Conservation (phyloP, 2,113 vertebrate species). For the Ptilonorhynchus violaceus region DNA sequence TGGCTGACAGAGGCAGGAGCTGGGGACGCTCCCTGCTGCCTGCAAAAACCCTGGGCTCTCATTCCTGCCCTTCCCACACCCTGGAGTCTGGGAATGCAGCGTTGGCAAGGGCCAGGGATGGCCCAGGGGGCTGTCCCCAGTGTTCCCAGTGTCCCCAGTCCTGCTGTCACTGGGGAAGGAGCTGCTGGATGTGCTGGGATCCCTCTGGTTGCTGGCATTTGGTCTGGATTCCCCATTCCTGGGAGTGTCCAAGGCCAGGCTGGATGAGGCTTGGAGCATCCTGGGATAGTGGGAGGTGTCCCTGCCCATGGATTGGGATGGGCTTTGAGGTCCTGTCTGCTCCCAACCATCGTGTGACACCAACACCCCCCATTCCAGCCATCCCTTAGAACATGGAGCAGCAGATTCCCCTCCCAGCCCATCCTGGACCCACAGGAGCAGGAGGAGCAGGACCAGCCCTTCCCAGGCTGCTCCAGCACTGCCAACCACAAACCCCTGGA, state of each 20-base stretch:
- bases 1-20: not conserved
- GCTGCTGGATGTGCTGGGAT: rapidly evolving
- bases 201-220: rapidly evolving
- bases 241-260: not conserved
- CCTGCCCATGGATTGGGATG: not conserved
- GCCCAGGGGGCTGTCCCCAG: no score
- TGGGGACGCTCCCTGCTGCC: not conserved
- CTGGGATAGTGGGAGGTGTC: not conserved
- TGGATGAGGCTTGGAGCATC: not conserved
- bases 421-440: not conserved
- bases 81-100: not conserved
- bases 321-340: not conserved
- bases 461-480: not conserved
- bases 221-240: not conserved
- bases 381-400: rapidly evolving
- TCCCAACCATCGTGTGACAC: not conserved
- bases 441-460: not conserved
- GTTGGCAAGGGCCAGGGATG: rapidly evolving
- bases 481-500: not conserved
- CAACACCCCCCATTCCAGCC: not conserved
- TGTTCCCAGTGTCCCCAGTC: no score
- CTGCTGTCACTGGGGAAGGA: not conserved
- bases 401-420: not conserved
- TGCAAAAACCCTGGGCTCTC: not conserved
- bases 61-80: not conserved